Evolutionary conservation across 2,888 invertebrate genomes (phyloP).

Genomic region (Stegana nigrithorax): DNA sequence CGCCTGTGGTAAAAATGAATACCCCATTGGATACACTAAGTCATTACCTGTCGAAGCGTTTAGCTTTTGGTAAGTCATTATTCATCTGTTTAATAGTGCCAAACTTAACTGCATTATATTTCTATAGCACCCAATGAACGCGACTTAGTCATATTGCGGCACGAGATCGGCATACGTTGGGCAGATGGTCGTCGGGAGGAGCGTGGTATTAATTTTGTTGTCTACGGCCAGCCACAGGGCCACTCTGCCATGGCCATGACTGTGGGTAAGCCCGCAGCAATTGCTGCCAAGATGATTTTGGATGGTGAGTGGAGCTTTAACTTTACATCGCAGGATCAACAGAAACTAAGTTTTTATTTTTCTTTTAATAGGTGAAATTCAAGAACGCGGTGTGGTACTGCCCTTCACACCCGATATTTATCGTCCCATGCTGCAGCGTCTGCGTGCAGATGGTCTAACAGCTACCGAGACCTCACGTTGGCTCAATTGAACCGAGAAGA

Average conservation of each 20-base stretch:
- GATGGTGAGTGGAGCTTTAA: too few relatives aligned
- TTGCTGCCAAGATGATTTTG: slow-evolving; percentile 96
- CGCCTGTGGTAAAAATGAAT: slow-evolving; percentile 81
- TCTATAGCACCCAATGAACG: slow-evolving; percentile 80
- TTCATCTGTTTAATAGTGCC: too few relatives aligned
- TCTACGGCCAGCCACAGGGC: slow-evolving; percentile 83
- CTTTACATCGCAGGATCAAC: too few relatives aligned
- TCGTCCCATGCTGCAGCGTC: slow-evolving; percentile 87
- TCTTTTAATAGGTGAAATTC: slow-evolving; percentile 81
- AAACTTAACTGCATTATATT: slow-evolving; percentile 23
- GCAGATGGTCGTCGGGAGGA: slow-evolving; percentile 86
- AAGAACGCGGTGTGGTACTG: slow-evolving; percentile 90
- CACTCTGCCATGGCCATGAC: slow-evolving; percentile 97
- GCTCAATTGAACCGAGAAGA: slow-evolving; percentile 44
- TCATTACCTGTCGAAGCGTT: slow-evolving; percentile 84
- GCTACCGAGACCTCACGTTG: slow-evolving; percentile 76
- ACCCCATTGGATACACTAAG: slow-evolving; percentile 95
- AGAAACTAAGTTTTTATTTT: not conserved
- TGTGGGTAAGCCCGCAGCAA: slow-evolving; percentile 93
- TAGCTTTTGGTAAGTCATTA: slow-evolving; percentile 76
- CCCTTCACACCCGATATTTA: slow-evolving; percentile 95
- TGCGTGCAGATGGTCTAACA: slow-evolving; percentile 86
- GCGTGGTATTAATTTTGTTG: slow-evolving; percentile 87
- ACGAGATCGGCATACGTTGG: slow-evolving; percentile 93
- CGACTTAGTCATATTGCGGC: slow-evolving; percentile 93